Base-by-base conservation (phyloP, 2,797 vertebrate genomes). In the Brachyalestes nurse region DNA sequence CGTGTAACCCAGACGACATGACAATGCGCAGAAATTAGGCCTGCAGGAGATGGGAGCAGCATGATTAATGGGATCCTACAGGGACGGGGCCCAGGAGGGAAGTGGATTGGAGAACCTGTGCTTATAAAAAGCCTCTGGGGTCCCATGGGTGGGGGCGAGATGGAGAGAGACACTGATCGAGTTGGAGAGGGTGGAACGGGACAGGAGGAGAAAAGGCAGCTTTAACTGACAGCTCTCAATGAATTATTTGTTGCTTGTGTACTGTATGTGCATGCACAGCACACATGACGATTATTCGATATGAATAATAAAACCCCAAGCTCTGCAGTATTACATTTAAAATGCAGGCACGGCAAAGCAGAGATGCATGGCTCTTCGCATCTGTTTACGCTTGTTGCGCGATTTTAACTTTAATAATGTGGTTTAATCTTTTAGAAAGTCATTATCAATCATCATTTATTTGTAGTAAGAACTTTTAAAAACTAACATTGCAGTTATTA, bases 91-190 rank as follows among this genome's bases (percentile, higher is more conserved):
- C 81, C 87, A 16, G 83, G 86, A 87, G 85, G 25, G 82, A 70
- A 79, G 76, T 53, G 83, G 70, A 79, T 82, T 75, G 74, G 75
- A 84, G 86, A 74, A 83, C 80, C 71, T 70, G 78, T 34, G 83
- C 66, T 87, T 86, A 81, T 85, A 87, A 91, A 88, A 86, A 82
- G 51, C 86, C 85, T 51, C 58, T 75, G 65, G 83, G 86, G 86
- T 82, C 88, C 88, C 85, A 64, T 75, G 81, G 83, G 84, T 51
- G 14, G 12, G 58, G 60, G 45, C 64, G 69, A 72, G 82, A 78
- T 28, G 67, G 82, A 67, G 77, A 28, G 76, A 79, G 75, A 84
- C 51, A 74, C 75, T 34, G 72, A 86, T 85, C 76, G 42, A 78
- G 65, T 70, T 73, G 51, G 78, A 65, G 75, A 28, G 61, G 69